Evolutionary conservation across 2,797 vertebrate species (phyloP).

Genomic region (Sebastes diploproa): DNA sequence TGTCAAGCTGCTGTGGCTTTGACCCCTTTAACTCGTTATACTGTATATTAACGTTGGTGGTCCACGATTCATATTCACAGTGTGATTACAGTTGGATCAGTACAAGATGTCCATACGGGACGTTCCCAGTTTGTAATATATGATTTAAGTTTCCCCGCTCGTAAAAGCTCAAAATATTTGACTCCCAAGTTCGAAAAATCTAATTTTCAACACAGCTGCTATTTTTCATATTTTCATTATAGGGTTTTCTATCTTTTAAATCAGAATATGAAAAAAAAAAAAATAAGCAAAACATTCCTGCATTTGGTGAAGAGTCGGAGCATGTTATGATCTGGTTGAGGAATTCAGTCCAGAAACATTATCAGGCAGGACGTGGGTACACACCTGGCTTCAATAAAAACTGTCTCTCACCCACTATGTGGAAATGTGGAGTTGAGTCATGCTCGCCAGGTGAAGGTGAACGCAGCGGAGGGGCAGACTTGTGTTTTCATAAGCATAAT

Average conservation of each 20-base stretch:
- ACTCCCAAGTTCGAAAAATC: neutral
- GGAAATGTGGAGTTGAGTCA: slow-evolving; percentile 81
- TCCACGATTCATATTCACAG: slow-evolving; percentile 8
- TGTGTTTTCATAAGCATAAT: slow-evolving; percentile 88
- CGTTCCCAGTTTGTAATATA: neutral
- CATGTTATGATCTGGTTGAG: slow-evolving; percentile 66
- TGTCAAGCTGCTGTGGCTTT: slow-evolving; percentile 24
- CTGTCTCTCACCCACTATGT: slow-evolving; percentile 66
- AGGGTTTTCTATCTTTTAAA: slow-evolving; percentile 18
- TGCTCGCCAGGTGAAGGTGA: slow-evolving; percentile 85
- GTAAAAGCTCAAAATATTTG: neutral
- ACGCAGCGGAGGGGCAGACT: slow-evolving; percentile 73
- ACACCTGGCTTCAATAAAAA: slow-evolving; percentile 85
- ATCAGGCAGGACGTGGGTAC: slow-evolving; percentile 61
- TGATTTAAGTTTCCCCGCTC: neutral
- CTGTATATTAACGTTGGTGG: slow-evolving; percentile 1
- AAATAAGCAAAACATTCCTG: slow-evolving; percentile 16
- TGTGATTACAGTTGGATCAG: neutral
- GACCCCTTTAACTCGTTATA: slow-evolving; percentile 21
- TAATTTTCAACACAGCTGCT: slow-evolving; percentile 14
- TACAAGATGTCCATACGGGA: neutral
- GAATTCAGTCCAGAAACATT: slow-evolving; percentile 62
- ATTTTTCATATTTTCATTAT: slow-evolving; percentile 9
- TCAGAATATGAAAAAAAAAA: neutral
- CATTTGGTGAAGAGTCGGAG: slow-evolving; percentile 36